Evolutionary conservation across 2,113 vertebrate species (phyloP).

Genomic region (cattle (Bos taurus)): DNA sequence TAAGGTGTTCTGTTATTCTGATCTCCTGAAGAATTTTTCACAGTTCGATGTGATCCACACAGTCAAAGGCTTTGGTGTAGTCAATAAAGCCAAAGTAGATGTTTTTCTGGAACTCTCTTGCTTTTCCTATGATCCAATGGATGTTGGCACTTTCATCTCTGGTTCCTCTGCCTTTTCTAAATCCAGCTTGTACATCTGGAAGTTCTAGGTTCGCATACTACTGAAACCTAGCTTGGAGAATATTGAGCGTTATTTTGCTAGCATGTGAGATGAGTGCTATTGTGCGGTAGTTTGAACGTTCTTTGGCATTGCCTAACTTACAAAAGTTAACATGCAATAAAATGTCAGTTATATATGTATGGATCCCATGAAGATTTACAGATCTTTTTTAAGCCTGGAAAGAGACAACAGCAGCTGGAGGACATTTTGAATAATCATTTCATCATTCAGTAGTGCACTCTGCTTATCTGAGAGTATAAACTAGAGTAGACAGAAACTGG

Average conservation of each 20-base stretch:
- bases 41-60: background rate
- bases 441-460: too few species aligned
- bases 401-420: too few species aligned
- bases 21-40: background rate
- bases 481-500: too few species aligned
- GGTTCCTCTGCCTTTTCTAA: background rate
- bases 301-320: background rate
- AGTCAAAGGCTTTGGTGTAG: background rate
- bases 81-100: background rate
- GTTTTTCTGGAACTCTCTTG: too few species aligned
- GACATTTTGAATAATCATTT: too few species aligned
- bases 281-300: fast-evolving
- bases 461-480: fast-evolving
- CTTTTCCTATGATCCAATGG: fast-evolving
- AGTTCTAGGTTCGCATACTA: background rate
- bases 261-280: background rate
- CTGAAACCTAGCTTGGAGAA: background rate
- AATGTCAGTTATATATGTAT: background rate
- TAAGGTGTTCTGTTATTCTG: background rate
- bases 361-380: too few species aligned
- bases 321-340: background rate
- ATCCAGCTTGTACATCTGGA: background rate
- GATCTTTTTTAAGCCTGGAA: too few species aligned
- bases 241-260: fast-evolving
- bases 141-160: background rate